Evolutionary conservation across 2,888 invertebrate species (phyloP), one percentile per base, ranked within the genome.

Genomic region (Raillietiella orientalis): DNA sequence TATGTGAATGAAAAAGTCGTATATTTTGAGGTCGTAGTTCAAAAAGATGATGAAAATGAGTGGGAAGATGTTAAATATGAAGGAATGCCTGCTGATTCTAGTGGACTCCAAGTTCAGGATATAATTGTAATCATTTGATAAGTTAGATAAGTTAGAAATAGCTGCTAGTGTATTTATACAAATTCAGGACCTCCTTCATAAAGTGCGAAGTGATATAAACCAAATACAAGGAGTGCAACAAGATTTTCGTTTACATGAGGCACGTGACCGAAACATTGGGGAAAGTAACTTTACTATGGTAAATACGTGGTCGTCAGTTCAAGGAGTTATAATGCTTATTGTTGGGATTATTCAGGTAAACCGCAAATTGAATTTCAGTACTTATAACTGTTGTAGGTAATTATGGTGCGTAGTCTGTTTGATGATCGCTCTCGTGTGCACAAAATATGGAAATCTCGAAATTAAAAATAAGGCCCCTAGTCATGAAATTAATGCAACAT

Each of bases 241-340:
- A n/a, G n/a, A n/a, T n/a, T n/a, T n/a, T n/a, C n/a, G 67, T 69
- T 38, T 69, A 1, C 54, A 55, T 36, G 77, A 79, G 44, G 66
- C 72, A 0, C 45, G 72, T 15, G 79, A 79, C 43, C 53, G 77
- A 32, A 71, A 72, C 41, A 42, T 67, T 3, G 69, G 69, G 2
- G 75, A 75, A 41, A 60, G 63, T 23, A 71, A 71, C 46, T 70
- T 61, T 39, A 63, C 63, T 32, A 59, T 66, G 33, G 74, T 82
- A 2, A 74, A 74, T 38, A 49, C 58, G 26, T 72, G 71, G 62
- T 72, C 72, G 16, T 42, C 59, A 23, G 43, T 72, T 14, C 70
- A 72, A 40, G 58, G 75, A 20, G 39, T 50, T 15, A 53, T 69
- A 13, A 69, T 79, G 66, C 35, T 66, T 13, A 35, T 50, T 4